Conservation (phyloP, 2,797 vertebrate species). For the Schizopygopsis pylzovi region DNA sequence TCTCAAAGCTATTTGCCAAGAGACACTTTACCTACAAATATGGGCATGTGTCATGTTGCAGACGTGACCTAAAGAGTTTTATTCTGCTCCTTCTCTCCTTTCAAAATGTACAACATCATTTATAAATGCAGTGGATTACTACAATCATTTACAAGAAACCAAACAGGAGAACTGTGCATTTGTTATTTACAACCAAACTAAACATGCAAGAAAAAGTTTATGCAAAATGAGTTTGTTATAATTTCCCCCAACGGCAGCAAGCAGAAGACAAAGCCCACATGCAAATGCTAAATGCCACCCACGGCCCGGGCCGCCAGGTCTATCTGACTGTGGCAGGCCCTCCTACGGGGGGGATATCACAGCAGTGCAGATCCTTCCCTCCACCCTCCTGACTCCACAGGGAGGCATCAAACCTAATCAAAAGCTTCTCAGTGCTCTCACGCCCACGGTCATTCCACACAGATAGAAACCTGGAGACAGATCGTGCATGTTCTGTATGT, state of each 20-base stretch:
- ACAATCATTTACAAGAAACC: neutral
- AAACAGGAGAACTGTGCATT: constrained; percentile 17
- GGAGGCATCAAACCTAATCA: constrained; percentile 61
- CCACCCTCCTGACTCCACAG: constrained; percentile 56
- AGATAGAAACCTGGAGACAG: constrained; percentile 47
- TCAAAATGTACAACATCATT: neutral
- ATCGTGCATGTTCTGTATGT: neutral
- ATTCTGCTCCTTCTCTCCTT: neutral
- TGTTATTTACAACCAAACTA: constrained; percentile 26
- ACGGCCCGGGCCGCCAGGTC: constrained; percentile 39
- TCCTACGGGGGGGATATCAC: constrained; percentile 59
- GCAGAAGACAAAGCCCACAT: constrained; percentile 47
- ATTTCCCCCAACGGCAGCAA: constrained; percentile 51
- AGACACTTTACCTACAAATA: neutral
- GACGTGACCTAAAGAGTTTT: neutral
- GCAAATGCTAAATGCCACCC: constrained; percentile 58
- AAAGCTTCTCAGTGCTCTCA: constrained; percentile 65
- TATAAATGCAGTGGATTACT: neutral
- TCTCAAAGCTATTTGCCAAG: constrained; percentile 1
- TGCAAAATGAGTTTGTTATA: constrained; percentile 47
- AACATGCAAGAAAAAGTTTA: constrained; percentile 38
- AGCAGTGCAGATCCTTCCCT: constrained; percentile 58
- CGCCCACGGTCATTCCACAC: constrained; percentile 50
- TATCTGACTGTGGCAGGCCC: constrained; percentile 47
- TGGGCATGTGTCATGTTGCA: neutral